Base-by-base conservation (phyloP, 30 jellyfish, hydroid and myxozoan species). In the Aurelia aurita region DNA sequence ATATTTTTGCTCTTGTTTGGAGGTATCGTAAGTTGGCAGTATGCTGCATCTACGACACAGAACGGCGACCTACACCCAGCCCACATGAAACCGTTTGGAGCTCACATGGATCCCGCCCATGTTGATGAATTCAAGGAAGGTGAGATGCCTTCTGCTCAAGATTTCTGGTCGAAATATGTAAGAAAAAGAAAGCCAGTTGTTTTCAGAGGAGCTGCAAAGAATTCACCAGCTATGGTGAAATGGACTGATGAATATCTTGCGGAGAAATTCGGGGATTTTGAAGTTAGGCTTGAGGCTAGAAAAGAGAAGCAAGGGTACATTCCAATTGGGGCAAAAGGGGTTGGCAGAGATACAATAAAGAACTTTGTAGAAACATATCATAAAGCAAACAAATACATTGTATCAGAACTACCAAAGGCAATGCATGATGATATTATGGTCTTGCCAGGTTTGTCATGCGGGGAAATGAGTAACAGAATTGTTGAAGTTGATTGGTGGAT, bases 1-100 rank as follows among this genome's bases (percentile, higher is more conserved):
- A 39, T 39, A 39, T 39, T 9, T 39, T 39, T 39, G 51, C 51
- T 66, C 5, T 25, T 11, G 55, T 23, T 66, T 66, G 77, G 3
- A 27, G n/a, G 43, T 4, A 51, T 12, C 15, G 46, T 66, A 0
- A 14, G 20, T 29, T 69, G 81, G 65, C 64, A 69, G 2, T 5
- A 19, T 8, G 65, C 28, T 69, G 65, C 47, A 39, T 35, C 65
- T 13, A 63, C 26, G 18, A 46, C 25, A 6, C 66, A 43, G 12
- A 69, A 63, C 66, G 31, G 23, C n/a, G 51, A 69, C n/a, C 6
- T 75, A 19, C 16, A 39, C 13, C 51, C 51, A 39, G 92, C 97
- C 60, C 98, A 91, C 79, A 32, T 85, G 91, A 72, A 91, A 61
- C 98, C 98, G 11, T 80, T 91, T 70, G 98, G 98, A 12, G 82